These are phyloP conservation scores for Lepidurus packardi DNA, from an alignment of 1,140 invertebrate species.

Conservation along the genomic window DNA sequence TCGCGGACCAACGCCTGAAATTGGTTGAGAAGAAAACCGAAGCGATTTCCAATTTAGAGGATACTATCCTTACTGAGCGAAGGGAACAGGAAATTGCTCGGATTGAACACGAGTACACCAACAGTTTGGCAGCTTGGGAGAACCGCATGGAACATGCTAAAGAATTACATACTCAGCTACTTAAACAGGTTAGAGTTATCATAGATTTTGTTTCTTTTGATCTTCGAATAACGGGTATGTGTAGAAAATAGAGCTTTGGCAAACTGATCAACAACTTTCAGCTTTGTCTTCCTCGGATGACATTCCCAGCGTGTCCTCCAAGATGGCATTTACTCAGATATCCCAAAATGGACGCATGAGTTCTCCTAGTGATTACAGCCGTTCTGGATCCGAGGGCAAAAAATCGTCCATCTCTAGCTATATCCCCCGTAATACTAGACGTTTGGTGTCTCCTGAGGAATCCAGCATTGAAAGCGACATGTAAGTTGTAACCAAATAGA, in stretches of 20 bases:
- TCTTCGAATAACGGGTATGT: background rate
- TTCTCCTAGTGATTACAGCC: conserved; percentile 11
- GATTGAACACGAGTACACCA: background rate
- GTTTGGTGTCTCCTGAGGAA: background rate
- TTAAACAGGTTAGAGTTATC: background rate
- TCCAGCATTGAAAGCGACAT: background rate
- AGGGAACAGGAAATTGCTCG: conserved; percentile 31
- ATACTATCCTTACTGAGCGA: conserved; percentile 31
- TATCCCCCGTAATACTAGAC: background rate
- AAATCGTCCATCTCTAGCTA: background rate
- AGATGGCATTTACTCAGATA: background rate
- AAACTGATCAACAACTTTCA: background rate
- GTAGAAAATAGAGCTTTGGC: conserved; percentile 4
- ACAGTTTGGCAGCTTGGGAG: background rate
- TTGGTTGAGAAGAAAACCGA: conserved; percentile 37
- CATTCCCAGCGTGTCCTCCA: background rate
- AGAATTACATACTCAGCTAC: background rate
- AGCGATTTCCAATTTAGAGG: conserved; percentile 33
- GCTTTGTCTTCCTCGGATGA: background rate
- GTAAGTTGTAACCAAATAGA: background rate
- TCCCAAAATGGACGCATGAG: background rate
- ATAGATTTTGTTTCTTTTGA: background rate
- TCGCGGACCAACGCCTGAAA: conserved; percentile 31
- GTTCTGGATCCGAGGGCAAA: conserved; percentile 3
- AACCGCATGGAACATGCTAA: background rate